Evolutionary conservation across 2,797 vertebrate species (phyloP).

Genomic region (Psittacula echo): DNA sequence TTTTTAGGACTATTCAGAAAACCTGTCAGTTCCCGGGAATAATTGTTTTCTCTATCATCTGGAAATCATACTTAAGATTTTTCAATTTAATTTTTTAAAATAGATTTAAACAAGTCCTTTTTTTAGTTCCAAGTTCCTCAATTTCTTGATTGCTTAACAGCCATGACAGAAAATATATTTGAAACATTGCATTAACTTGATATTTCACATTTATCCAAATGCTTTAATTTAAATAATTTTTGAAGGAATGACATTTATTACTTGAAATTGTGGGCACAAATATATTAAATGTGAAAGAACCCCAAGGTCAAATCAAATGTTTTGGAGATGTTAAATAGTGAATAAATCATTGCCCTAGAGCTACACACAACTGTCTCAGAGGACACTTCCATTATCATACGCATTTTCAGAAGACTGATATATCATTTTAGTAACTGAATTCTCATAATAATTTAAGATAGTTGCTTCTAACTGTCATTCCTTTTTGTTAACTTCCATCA

Average conservation of each 20-base stretch:
- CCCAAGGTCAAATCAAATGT: not conserved
- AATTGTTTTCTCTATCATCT: not conserved
- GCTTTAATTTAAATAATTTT: not conserved
- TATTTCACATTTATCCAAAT: not conserved
- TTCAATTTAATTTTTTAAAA: not conserved
- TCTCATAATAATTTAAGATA: not conserved
- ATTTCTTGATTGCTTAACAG: not conserved
- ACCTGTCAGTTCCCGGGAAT: not conserved
- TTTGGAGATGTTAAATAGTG: not conserved
- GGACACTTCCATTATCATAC: not conserved
- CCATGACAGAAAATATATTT: not conserved
- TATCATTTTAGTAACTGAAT: not conserved
- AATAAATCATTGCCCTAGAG: not conserved
- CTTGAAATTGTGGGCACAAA: not conserved
- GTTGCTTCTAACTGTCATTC: not conserved
- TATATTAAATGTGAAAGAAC: not conserved
- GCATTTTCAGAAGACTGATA: not conserved
- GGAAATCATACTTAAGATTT: not conserved
- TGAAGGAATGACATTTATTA: not conserved
- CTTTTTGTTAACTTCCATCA: conserved; percentile 11
- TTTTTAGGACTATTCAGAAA: not conserved
- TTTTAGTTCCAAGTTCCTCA: not conserved
- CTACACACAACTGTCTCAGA: not conserved
- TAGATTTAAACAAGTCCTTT: not conserved
- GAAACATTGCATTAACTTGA: not conserved